These are phyloP conservation scores for Machaerirhynchus nigripectus DNA, from an alignment of 2,113 vertebrate species.

Conservation along the genomic window DNA sequence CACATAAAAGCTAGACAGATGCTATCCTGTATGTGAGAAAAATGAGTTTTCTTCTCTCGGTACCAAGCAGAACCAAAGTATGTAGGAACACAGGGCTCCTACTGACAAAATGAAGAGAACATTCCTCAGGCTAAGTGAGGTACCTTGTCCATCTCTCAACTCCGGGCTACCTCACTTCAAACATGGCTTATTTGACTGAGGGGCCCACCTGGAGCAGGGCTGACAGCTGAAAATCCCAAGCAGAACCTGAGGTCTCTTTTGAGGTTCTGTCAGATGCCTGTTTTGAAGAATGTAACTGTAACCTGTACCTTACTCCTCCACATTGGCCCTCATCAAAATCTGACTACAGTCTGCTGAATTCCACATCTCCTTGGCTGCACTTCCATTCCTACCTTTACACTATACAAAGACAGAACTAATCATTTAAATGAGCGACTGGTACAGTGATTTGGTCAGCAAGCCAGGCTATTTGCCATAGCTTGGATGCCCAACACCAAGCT, in stretches of 20 bases:
- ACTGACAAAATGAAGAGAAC: not conserved
- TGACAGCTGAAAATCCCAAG: not conserved
- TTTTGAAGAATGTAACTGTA: not conserved
- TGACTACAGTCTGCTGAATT: not conserved
- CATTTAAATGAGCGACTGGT: not conserved
- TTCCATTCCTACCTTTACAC: not conserved
- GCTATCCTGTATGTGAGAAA: not conserved
- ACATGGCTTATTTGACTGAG: not conserved
- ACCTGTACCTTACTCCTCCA: not conserved
- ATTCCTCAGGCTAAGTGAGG: not conserved
- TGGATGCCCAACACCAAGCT: not conserved
- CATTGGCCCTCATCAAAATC: not conserved
- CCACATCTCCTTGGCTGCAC: not conserved
- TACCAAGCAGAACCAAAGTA: not conserved
- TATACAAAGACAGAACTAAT: not conserved
- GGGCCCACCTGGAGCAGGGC: not conserved
- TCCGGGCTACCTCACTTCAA: not conserved
- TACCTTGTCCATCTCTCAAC: not conserved
- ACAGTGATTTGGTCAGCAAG: not conserved
- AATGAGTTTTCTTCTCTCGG: not conserved
- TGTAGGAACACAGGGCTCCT: not conserved
- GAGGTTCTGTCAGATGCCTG: not conserved
- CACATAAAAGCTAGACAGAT: not conserved
- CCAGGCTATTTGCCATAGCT: not conserved
- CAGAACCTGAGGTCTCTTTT: not conserved